Evolutionary conservation across 2,113 vertebrate genomes (phyloP), one percentile per base, ranked within the genome.

Genomic region (Macquaria ambigua): DNA sequence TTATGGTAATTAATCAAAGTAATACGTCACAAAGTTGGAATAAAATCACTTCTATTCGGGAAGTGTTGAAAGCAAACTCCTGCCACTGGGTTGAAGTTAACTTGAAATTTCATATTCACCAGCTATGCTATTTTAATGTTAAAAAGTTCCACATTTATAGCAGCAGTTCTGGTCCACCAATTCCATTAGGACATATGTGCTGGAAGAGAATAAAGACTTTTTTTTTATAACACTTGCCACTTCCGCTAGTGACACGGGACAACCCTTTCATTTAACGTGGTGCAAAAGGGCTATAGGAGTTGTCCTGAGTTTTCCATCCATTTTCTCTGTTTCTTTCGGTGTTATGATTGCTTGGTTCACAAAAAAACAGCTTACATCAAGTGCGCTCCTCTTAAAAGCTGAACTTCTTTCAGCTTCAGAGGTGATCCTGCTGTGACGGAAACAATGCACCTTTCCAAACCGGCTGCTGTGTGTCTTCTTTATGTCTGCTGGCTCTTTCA

Each of bases 401-500:
- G 28, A 85, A 74, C 55, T 75, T 79, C 69, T 81, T 50, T 73
- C 9, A 3, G 67, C 78, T 85, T 80, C 66, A 16, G 80, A 81
- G 76, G 64, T 50, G 69, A 61, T 62, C 89, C 91, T 53, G 90
- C 89, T 92, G 91, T 59, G 89, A 79, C 70, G 25, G 79, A 79
- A 78, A 81, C 83, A 16, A 87, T 79, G 87, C 86, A 69, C 73
- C 79, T 88, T 84, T 66, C 78, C 72, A 56, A 8, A 67, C 50
- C 5, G 48, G 37, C 73, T 75, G 58, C 84, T 72, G 12, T 59
- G 56, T 43, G 77, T 73, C 48, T 34, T 83, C 87, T 89, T 87
- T 90, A 73, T 84, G 77, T 89, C 77, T 87, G 66, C 68, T 58
- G 50, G 48, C 28, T 56, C 80, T 93, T 93, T 89, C 77, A 91